Base-by-base conservation (phyloP, 2,113 vertebrate species). In the Beaufortia kweichowensis region DNA sequence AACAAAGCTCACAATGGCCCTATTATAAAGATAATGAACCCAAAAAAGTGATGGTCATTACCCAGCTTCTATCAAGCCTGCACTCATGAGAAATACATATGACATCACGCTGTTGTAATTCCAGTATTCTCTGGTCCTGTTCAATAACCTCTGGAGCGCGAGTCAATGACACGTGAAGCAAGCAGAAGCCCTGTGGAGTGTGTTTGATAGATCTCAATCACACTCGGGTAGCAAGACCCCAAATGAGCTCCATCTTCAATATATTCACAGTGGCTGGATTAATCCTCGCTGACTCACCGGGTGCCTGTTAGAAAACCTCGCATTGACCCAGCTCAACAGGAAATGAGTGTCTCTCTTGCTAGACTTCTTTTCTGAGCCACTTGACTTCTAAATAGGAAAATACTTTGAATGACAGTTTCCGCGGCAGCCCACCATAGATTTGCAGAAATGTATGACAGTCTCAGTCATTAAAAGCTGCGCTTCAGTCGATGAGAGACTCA, bases 71-170 rank as follows among this genome's bases (percentile, higher is more conserved):
- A 78, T 70, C 68, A 65, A 63, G 72, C 29, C 41, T 6, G 76
- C 76, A 73, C 74, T 61, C 63, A 41, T 67, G 55, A 79, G 67
- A n/a, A 76, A 76, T 56, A 31, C 67, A 3, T 55, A 55, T 67
- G 67, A 82, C 53, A 53, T 63, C 5, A 57, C 33, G 60, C 62
- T 67, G 26, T 48, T 41, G 60, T 75, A 76, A 82, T 72, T 79
- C 72, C 73, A 67, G 53, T 24, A 29, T 72, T 71, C 23, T 81
- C 85, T 85, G 84, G 79, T 78, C 66, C 77, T 81, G 82, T 82
- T 87, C 84, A 85, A 84, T 84, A 87, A 84, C 24, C 77, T 57
- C 19, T 24, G 2, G 55, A 39, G 65, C 26, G 15, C 9, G 9
- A 29, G 14, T 79, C 76, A 65, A 65, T 79, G 56, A 60, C 11